Conservation (phyloP, 2,797 vertebrate species). For the Anisognathus igniventris region DNA sequence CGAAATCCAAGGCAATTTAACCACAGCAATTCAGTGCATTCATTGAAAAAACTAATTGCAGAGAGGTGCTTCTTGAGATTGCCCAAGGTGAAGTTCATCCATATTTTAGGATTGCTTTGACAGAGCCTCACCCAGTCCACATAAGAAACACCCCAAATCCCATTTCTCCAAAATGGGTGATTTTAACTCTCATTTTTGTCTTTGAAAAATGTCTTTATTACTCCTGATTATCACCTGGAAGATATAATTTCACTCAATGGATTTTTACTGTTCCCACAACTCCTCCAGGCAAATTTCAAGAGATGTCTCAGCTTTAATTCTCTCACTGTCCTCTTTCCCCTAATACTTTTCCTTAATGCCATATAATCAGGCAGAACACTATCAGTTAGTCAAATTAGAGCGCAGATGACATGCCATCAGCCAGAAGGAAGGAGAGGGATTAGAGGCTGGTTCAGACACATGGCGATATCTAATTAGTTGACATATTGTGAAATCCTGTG, state of each 20-base stretch:
- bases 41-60: background rate
- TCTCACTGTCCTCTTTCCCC: background rate
- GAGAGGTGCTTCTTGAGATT: background rate
- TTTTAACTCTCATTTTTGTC: background rate
- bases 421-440: conserved; percentile 12
- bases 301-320: background rate
- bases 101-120: background rate
- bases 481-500: background rate
- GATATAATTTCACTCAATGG: background rate
- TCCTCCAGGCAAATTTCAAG: background rate
- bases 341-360: background rate
- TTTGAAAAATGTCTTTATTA: background rate
- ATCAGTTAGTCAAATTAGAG: conserved; percentile 15
- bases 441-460: background rate
- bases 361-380: background rate
- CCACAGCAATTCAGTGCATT: background rate
- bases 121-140: background rate
- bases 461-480: conserved; percentile 1
- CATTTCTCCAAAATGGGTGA: background rate
- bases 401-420: background rate
- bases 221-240: background rate
- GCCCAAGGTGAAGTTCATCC: background rate
- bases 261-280: background rate
- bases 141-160: background rate
- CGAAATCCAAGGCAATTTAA: background rate